Evolutionary conservation across 2,113 vertebrate species (phyloP), one percentile per base, ranked within the genome.

Genomic region (Stomatorhinus ivindoensis): DNA sequence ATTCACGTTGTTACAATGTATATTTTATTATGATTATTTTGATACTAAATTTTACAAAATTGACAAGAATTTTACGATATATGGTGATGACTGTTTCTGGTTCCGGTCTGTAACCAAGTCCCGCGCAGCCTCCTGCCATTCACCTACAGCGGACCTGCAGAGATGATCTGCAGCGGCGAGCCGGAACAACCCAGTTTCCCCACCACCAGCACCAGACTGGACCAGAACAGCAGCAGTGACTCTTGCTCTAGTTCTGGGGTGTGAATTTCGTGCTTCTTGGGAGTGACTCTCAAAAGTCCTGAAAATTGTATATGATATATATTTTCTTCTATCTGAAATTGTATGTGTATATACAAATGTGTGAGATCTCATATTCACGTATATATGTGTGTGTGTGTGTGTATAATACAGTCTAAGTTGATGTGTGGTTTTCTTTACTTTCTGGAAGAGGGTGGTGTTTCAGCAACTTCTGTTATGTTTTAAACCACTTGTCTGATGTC

Each of bases 1-100:
- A 94, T 95, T 93, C 92, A 92, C 92, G 84, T 92, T 91, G 80
- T 90, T 88, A 69, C 17, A 80, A 92, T 88, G 50, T 80, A 80
- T 42, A 88, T 90, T 86, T 91, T 90, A n/a, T 91, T 83, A 35
- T 93, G 35, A n/a, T 39, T 90, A 86, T 91, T 88, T 92, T 92
- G 69, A 51, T 91, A 92, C 88, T 90, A 88, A 89, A 92, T n/a
- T n/a, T n/a, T n/a, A n/a, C n/a, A n/a, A n/a, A n/a, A n/a, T n/a
- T 44, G 50, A 73, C 87, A 73, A n/a, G 69, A 87, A 88, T 82
- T 88, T 35, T 90, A 50, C 27, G 85, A 65, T 35, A 42, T 44
- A 87, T 17, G 39, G 51, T 48, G 48, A n/a, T 90, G 44, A 27
- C 27, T 87, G 44, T 87, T 44, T 39, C 90, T 1, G 39, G 92